phyloP scores from a whole-genome alignment of 2,113 vertebrate species.

The Lamprologus speciosus region DNA sequence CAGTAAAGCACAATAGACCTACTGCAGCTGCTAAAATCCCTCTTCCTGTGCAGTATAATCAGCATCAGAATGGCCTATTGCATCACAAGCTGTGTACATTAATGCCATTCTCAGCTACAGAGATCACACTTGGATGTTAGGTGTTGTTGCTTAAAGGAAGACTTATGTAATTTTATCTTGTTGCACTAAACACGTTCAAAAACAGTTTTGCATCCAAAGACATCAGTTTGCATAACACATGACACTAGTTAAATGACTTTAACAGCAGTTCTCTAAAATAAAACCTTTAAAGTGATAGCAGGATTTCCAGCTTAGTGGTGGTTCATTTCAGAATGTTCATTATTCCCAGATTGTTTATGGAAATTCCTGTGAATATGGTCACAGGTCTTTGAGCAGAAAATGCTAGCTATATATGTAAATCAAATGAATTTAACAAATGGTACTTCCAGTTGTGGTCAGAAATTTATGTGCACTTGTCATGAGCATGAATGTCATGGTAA shows the following conservation, averaged over 20 bases:
- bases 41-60: background rate
- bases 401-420: background rate
- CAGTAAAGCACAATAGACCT: background rate
- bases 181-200: background rate
- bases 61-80: background rate
- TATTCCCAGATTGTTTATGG: background rate
- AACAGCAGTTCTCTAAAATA: background rate
- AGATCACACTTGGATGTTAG: background rate
- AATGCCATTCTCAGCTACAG: background rate
- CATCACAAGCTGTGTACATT: background rate
- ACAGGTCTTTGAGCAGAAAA: background rate
- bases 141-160: background rate
- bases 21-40: background rate
- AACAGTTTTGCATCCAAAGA: background rate
- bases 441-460: background rate
- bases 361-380: background rate
- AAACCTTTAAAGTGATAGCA: background rate
- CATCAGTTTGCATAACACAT: background rate
- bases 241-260: background rate
- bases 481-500: background rate
- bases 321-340: background rate
- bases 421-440: background rate
- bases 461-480: background rate
- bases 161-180: background rate
- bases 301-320: background rate